These are phyloP conservation scores for Caradrina kadenii DNA, from an alignment of 2,888 invertebrate genomes.

Conservation along the genomic window DNA sequence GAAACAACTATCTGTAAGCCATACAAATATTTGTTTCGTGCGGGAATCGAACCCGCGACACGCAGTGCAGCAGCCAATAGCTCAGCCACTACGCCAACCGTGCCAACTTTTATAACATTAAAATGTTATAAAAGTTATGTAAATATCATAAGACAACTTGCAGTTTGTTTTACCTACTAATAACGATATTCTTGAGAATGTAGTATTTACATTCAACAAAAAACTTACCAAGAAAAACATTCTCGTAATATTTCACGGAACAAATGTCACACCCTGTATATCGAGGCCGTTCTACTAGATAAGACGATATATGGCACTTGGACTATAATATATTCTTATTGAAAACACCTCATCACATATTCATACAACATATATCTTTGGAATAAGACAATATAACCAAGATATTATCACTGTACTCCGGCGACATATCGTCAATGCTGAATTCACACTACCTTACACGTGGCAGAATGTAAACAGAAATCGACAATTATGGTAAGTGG, in stretches of 20 bases:
- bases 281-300: constrained; percentile 18
- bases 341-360: constrained; percentile 57
- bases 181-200: no score
- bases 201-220: neutral
- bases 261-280: constrained; percentile 30
- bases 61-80: no score
- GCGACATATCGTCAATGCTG: constrained; percentile 15
- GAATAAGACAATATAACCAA: constrained; percentile 54
- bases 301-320: constrained; percentile 37
- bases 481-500: neutral
- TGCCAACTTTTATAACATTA: no score
- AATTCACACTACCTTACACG: neutral
- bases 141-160: no score
- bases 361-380: constrained; percentile 54
- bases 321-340: constrained; percentile 55
- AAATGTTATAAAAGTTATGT: no score
- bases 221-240: neutral
- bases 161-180: no score
- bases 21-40: no score
- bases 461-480: neutral
- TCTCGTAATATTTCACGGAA: constrained; percentile 1
- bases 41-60: no score
- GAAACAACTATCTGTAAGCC: no score
- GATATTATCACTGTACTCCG: constrained; percentile 31
- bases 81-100: no score